Evolutionary conservation across 2,797 vertebrate genomes (phyloP).

Genomic region (Nyctibius grandis): DNA sequence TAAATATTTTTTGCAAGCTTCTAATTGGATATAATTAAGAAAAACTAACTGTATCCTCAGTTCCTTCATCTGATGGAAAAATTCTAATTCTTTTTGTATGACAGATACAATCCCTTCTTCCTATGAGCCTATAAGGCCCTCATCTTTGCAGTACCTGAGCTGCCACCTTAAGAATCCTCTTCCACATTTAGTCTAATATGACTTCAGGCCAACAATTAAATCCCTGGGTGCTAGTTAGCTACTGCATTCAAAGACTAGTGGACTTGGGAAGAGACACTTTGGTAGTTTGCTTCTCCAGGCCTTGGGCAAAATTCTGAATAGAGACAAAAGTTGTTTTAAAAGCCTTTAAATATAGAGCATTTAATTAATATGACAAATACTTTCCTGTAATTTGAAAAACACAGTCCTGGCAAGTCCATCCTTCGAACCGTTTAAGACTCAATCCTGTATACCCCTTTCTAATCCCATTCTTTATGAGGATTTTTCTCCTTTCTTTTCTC

Average conservation of each 20-base stretch:
- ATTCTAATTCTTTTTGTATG: not conserved
- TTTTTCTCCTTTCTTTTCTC: not conserved
- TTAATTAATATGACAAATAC: not conserved
- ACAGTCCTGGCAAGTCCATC: not conserved
- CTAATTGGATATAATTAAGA: not conserved
- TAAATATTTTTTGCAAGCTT: not conserved
- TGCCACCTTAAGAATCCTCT: not conserved
- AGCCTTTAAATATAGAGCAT: not conserved
- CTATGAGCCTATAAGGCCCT: not conserved
- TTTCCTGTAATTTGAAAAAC: not conserved
- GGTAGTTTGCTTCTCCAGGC: slow-evolving; percentile 2
- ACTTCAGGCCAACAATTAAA: slow-evolving; percentile 21
- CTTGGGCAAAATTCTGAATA: not conserved
- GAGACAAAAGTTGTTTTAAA: not conserved
- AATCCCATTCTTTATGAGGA: not conserved
- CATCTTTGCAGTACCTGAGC: not conserved
- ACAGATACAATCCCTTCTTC: not conserved
- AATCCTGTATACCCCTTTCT: not conserved
- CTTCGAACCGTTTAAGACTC: not conserved
- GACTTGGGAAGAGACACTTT: not conserved
- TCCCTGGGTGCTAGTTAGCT: not conserved
- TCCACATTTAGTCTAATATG: not conserved
- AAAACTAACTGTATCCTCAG: not conserved
- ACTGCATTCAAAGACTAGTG: not conserved
- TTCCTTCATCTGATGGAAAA: not conserved